Conservation (phyloP, 2,797 vertebrate genomes). For the Diceros bicornis region DNA sequence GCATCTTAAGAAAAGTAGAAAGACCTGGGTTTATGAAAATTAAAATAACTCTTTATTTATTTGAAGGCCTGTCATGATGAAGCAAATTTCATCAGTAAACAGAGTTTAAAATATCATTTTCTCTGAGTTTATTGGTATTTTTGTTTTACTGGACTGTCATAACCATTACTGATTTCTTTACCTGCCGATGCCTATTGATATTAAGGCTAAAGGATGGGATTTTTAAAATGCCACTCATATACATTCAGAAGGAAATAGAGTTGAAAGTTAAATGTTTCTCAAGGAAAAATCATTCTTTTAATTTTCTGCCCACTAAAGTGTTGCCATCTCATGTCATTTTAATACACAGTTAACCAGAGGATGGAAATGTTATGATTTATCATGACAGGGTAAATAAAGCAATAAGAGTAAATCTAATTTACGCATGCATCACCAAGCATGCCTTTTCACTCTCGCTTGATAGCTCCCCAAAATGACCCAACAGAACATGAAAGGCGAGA, state of each 20-base stretch:
- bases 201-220: not conserved
- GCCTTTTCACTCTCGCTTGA: slow-evolving; percentile 48
- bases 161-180: not conserved
- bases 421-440: slow-evolving; percentile 53
- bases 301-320: slow-evolving; percentile 72
- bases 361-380: slow-evolving; percentile 81
- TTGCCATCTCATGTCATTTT: slow-evolving; percentile 68
- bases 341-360: slow-evolving; percentile 71
- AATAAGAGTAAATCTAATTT: slow-evolving; percentile 79
- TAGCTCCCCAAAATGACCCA: slow-evolving; percentile 53
- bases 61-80: not conserved
- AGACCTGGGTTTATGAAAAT: not conserved
- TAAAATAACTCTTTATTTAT: not conserved
- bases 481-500: not conserved
- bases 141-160: not conserved
- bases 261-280: slow-evolving; percentile 66
- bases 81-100: not conserved
- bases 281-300: slow-evolving; percentile 54
- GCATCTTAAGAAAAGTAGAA: not conserved
- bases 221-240: slow-evolving; percentile 24
- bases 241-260: slow-evolving; percentile 42
- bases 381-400: slow-evolving; percentile 80
- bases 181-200: not conserved
- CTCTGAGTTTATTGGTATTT: not conserved
- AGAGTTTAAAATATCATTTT: not conserved